Base-by-base conservation (phyloP, 2,797 vertebrate genomes). In the Gila robusta region DNA sequence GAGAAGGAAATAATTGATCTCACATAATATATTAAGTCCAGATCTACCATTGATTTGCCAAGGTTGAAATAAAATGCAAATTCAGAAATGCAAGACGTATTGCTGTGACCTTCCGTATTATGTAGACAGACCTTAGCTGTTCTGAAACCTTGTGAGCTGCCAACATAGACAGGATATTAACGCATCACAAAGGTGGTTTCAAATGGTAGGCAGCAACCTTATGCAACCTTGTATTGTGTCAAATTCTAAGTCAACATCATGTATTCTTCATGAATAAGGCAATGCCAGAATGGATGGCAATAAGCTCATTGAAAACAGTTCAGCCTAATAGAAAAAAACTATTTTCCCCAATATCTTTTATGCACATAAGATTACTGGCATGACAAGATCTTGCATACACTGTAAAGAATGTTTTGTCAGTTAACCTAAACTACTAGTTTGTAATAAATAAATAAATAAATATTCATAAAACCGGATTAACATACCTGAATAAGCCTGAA, bases 11-110 rank as follows among this genome's bases (percentile, higher is more conserved):
- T 62, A 41, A 77, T 59, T 81, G 70, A 73, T 77, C 71, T 81
- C 37, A 76, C 71, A 71, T 56, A 62, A 71, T 56, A 62, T 62
- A 77, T 77, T 77, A 54, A 0, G 49, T 54, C 67, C 66, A 41
- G 37, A 84, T 81, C 5, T 66, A 62, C 49, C 26, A 62, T 39
- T 67, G 49, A 56, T 70, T 84, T 84, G 44, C 37, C 47, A 64
- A 85, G 67, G 52, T 39, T 64, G 54, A 69, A 72, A 71, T 52
- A 66, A 84, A 85, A 85, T 72, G 54, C 14, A 71, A 78, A 85
- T 82, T 72, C 35, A 19, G 41, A 82, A n/a, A 41, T 12, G 26
- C 41, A 16, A 49, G 69, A 77, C 0, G 6, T 54, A n/a, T 79
- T 69, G 5, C 49, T 52, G 67, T 80, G 62, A 67, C 78, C 77